Percentiles rank a stretch among this genome's conserved stretches.
phyloP scores from a whole-genome alignment of 2,888 invertebrate genomes.

The Lacanobia oleracea region DNA sequence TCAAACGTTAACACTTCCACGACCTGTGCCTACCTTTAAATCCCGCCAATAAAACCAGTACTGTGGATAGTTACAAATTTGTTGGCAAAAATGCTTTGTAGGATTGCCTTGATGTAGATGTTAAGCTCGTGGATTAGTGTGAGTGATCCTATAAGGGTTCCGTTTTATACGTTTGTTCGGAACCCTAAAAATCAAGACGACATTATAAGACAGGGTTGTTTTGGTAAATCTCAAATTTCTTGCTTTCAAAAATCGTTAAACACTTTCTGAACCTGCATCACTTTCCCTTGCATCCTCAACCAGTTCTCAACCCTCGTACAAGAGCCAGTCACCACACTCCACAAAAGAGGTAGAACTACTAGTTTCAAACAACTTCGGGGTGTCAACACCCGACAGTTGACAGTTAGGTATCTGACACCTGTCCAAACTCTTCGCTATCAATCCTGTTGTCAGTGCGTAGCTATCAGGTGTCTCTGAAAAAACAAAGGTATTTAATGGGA shows the following conservation, averaged over 20 bases:
- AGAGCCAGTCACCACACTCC: conserved; percentile 20
- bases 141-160: too few species aligned
- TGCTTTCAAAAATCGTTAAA: not conserved
- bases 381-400: conserved; percentile 38
- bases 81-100: not conserved
- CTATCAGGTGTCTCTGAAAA: conserved; percentile 59
- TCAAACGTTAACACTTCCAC: conserved; percentile 77
- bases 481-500: conserved; percentile 53
- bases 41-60: too few species aligned
- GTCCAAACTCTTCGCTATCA: conserved; percentile 57
- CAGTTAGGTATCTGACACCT: conserved; percentile 52
- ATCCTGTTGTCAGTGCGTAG: conserved; percentile 40
- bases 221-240: too few species aligned
- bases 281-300: conserved; percentile 13
- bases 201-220: too few species aligned
- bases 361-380: conserved; percentile 37
- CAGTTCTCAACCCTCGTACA: conserved; percentile 7
- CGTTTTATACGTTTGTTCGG: too few species aligned
- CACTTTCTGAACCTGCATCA: not conserved
- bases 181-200: too few species aligned
- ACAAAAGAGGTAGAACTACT: conserved; percentile 22
- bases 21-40: conserved; percentile 65
- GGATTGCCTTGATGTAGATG: too few species aligned
- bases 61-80: conserved; percentile 11
- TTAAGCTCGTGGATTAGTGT: too few species aligned